Evolutionary conservation across 23 tunicate species (phyloP), one percentile per base, ranked within the genome.

Genomic region (Styela plicata): DNA sequence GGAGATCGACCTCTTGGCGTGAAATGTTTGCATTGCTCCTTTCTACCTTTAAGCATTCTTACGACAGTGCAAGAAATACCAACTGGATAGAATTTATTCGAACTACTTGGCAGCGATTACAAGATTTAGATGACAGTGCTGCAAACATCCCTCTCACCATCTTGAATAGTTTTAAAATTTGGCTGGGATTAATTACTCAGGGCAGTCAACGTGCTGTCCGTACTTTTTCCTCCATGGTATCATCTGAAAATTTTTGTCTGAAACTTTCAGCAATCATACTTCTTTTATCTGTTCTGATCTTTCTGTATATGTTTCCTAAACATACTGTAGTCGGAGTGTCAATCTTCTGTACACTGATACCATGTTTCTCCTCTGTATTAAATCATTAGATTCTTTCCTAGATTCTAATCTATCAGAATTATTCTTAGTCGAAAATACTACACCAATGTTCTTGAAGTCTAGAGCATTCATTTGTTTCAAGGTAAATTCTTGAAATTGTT

Each of bases 61-160:
- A 27, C 30, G 31, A 13, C 30, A 67, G 22, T 27, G 71, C 24
- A 25, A 25, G 71, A 27, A 67, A 67, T 29, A 25, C 31, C 30
- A 24, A 67, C 22, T 67, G 71, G 71, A 29, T 16, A 67, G 71
- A 67, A 67, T 25, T 67, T 67, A 22, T 24, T 67, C 71, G 0
- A 22, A 18, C 71, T 19, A 18, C 71, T 18, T 67, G 71, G 71
- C 71, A 67, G 24, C 71, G 24, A 16, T 67, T 67, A 67, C 71
- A 67, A 29, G 31, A 67, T 1, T 0, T 67, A 22, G 31, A 67
- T 44, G 57, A 44, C 10, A 44, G 57, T 13, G 57, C 57, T 44
- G 7, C 57, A 5, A 44, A 44, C 13, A 44, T 44, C 13, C 57
- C 57, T 7, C 13, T 44, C 57, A 5, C 10, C 13, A 44, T 44